A percentile compares a stretch with the other conserved stretches of the same genome.
phyloP scores from a whole-genome alignment of 2,888 invertebrate genomes.

The Syritta pipiens region DNA sequence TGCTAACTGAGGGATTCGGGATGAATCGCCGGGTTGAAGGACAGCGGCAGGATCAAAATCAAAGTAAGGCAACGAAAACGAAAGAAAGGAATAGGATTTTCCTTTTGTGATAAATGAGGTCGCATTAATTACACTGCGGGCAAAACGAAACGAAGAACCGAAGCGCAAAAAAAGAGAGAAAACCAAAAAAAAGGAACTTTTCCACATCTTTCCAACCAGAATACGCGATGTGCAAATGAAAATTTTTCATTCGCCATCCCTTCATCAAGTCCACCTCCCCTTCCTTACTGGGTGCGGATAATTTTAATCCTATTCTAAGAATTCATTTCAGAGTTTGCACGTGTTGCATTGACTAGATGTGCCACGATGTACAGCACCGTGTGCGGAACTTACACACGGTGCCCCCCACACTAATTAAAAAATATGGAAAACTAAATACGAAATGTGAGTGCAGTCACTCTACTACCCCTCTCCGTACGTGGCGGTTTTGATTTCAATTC shows the following conservation, averaged over 20 bases:
- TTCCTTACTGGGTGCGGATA: slow-evolving; percentile 4
- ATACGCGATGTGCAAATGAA: slow-evolving; percentile 36
- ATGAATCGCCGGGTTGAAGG: slow-evolving; percentile 36
- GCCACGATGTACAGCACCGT: slow-evolving; percentile 1
- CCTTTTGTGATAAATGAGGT: slow-evolving; percentile 66
- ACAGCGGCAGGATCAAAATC: slow-evolving; percentile 47
- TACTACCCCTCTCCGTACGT: not conserved
- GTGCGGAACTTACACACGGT: slow-evolving; percentile 12
- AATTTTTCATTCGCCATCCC: not conserved
- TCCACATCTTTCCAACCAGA: slow-evolving; percentile 27
- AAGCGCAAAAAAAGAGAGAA: not conserved
- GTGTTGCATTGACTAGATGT: slow-evolving; percentile 50
- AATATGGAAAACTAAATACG: slow-evolving; percentile 57
- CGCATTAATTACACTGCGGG: slow-evolving; percentile 52
- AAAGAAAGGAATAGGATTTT: slow-evolving; percentile 56
- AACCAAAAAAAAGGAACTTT: slow-evolving; percentile 11
- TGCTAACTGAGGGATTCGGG: too few relatives aligned
- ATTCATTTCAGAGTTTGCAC: slow-evolving; percentile 51
- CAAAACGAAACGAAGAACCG: not conserved
- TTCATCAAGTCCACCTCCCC: not conserved
- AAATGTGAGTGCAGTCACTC: slow-evolving; percentile 31
- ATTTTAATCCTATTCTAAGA: slow-evolving; percentile 50
- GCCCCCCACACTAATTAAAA: slow-evolving; percentile 54
- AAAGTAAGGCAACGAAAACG: slow-evolving; percentile 42
- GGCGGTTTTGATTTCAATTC: slow-evolving; percentile 42